These are phyloP conservation scores for Manacus vitellinus DNA, from an alignment of 2,113 vertebrate species.

Conservation along the genomic window DNA sequence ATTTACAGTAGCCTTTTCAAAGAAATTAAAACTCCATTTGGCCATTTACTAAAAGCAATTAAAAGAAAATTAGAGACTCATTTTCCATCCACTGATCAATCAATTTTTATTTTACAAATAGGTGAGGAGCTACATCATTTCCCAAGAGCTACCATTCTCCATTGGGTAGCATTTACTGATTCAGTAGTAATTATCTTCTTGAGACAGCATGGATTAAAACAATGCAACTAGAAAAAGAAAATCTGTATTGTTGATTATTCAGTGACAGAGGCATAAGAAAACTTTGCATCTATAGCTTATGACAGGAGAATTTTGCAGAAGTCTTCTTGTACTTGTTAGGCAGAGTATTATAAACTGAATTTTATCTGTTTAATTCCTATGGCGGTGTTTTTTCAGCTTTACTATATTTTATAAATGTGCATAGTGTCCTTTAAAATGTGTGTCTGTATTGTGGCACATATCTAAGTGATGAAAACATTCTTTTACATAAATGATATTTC, in stretches of 20 bases:
- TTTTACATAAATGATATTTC: neutral
- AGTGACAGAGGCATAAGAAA: neutral
- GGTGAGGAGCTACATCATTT: neutral
- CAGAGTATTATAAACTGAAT: neutral
- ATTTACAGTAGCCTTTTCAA: neutral
- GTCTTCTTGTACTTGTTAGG: neutral
- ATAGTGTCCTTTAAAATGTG: neutral
- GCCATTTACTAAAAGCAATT: neutral
- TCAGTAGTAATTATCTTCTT: neutral
- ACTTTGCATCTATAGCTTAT: accelerated
- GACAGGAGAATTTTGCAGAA: neutral
- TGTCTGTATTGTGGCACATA: neutral
- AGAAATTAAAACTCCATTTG: neutral
- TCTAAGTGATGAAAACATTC: neutral
- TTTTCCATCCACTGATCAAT: neutral
- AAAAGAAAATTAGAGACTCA: neutral
- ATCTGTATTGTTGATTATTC: neutral
- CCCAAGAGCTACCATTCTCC: neutral
- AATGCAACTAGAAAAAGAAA: neutral
- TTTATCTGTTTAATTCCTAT: neutral
- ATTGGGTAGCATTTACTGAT: neutral
- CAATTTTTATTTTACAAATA: neutral
- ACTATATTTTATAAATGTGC: neutral
- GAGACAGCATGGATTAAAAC: neutral
- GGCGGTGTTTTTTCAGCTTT: accelerated